A percentile compares a stretch with the other conserved stretches of the same genome.
Evolutionary conservation across 2,888 invertebrate species (phyloP).

Genomic region (Drosophila aldrichi): DNA sequence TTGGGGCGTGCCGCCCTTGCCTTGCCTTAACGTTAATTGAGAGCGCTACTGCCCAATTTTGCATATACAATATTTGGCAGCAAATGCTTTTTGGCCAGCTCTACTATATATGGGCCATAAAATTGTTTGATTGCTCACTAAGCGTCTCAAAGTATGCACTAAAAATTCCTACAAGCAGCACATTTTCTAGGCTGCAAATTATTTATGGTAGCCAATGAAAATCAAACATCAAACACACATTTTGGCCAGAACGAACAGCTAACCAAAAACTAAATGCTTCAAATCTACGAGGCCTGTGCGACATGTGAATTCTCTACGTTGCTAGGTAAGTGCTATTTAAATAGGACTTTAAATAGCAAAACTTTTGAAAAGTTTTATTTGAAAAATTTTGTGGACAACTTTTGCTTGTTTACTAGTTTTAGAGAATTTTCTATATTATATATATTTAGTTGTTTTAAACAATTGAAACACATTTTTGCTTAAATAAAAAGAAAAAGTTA

Average conservation of each 20-base stretch:
- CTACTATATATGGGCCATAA: conserved; percentile 49
- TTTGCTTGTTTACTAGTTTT: neutral
- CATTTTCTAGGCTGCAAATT: conserved; percentile 45
- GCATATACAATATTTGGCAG: conserved; percentile 2
- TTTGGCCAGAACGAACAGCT: conserved; percentile 28
- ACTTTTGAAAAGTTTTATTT: neutral
- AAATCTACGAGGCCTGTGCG: neutral
- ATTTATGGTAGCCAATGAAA: conserved; percentile 72
- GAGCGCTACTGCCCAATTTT: conserved; percentile 16
- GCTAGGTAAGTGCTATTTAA: neutral
- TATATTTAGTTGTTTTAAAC: neutral
- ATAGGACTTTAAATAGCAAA: neutral
- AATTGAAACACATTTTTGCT: neutral
- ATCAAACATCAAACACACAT: conserved; percentile 44
- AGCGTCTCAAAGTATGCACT: conserved; percentile 65
- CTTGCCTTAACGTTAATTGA: conserved; percentile 37
- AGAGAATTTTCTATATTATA: neutral
- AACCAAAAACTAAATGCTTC: neutral
- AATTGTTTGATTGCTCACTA: conserved; percentile 69
- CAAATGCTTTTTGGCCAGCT: neutral
- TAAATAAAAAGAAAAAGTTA: too few relatives aligned
- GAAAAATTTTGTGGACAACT: neutral
- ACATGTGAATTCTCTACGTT: conserved; percentile 23
- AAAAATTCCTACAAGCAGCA: conserved; percentile 40
- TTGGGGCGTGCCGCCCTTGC: conserved; percentile 21